A percentile compares a stretch with the other conserved stretches of the same genome.
These are phyloP conservation scores for Drepanosiphum platanoidis DNA, from an alignment of 2,888 invertebrate genomes.

Conservation along the genomic window DNA sequence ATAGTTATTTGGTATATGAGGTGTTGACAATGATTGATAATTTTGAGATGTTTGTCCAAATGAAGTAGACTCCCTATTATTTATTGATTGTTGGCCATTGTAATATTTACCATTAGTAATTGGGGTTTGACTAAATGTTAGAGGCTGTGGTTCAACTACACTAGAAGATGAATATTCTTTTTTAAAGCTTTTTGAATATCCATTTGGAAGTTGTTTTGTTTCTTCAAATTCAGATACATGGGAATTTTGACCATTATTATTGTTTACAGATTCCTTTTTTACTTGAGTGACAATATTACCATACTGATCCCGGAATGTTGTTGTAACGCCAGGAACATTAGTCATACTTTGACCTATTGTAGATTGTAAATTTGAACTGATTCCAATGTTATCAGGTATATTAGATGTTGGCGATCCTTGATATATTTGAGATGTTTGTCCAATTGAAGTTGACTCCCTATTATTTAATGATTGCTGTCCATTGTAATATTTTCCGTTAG, in stretches of 20 bases:
- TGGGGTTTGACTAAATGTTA: slow-evolving; percentile 28
- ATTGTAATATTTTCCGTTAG: neutral
- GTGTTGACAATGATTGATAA: neutral
- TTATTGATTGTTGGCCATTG: neutral
- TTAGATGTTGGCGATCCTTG: neutral
- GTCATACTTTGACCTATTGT: neutral
- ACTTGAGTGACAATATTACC: slow-evolving; percentile 46
- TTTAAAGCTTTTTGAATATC: slow-evolving; percentile 42
- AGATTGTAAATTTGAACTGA: neutral
- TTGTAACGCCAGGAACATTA: slow-evolving; percentile 9
- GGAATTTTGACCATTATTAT: slow-evolving; percentile 32
- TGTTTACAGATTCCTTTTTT: slow-evolving; percentile 56
- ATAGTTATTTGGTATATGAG: neutral
- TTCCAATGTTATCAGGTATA: neutral
- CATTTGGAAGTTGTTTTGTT: slow-evolving; percentile 43
- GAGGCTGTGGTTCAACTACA: slow-evolving; percentile 1
- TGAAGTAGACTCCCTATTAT: neutral
- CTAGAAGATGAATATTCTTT: slow-evolving; percentile 53
- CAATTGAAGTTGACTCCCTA: no score
- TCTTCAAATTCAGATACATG: slow-evolving; percentile 37
- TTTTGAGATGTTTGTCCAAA: slow-evolving; percentile 17
- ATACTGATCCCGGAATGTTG: slow-evolving; percentile 41
- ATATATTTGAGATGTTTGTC: neutral
- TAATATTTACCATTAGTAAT: neutral
- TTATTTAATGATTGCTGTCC: no score